Percentiles rank a stretch among this genome's conserved stretches.
Conservation (phyloP, 1,140 invertebrate species). For the Dendrolimus punctatus region DNA sequence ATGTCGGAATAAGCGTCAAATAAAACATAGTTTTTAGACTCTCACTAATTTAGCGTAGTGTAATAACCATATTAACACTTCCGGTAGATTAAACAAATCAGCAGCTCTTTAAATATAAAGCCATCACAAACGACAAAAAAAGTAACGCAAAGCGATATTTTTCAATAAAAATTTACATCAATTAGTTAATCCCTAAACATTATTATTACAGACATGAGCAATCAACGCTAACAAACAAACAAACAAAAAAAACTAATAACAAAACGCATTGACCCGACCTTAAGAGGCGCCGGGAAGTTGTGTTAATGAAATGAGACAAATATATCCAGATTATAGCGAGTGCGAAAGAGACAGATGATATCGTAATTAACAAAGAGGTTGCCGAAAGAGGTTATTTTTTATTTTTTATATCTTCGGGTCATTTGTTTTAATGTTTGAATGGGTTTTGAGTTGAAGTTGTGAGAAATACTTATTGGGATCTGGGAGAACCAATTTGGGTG, state of each 20-base stretch:
- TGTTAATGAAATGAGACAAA: constrained; percentile 1
- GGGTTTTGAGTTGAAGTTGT: not conserved
- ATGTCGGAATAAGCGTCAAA: no score
- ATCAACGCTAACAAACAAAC: constrained; percentile 51
- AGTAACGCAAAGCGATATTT: constrained; percentile 32
- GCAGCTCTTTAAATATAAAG: no score
- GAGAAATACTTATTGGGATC: no score
- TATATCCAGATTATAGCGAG: not conserved
- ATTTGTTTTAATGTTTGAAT: constrained; percentile 32
- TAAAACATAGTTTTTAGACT: no score
- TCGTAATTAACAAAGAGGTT: constrained; percentile 58
- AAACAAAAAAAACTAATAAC: constrained; percentile 27
- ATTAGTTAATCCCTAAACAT: constrained; percentile 57
- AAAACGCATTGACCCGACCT: constrained; percentile 59
- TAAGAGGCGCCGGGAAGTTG: constrained; percentile 36
- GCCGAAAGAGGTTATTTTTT: constrained; percentile 50
- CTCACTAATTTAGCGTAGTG: no score
- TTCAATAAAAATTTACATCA: constrained; percentile 66
- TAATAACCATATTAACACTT: no score
- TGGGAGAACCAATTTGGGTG: no score
- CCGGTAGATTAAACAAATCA: no score
- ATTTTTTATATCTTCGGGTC: constrained; percentile 14
- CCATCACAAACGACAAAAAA: not conserved
- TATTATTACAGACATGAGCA: constrained; percentile 53
- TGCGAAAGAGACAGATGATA: constrained; percentile 11